These are phyloP conservation scores for Caenorhabditis zanzibari DNA, from an alignment of 2,888 invertebrate species.

Conservation along the genomic window DNA sequence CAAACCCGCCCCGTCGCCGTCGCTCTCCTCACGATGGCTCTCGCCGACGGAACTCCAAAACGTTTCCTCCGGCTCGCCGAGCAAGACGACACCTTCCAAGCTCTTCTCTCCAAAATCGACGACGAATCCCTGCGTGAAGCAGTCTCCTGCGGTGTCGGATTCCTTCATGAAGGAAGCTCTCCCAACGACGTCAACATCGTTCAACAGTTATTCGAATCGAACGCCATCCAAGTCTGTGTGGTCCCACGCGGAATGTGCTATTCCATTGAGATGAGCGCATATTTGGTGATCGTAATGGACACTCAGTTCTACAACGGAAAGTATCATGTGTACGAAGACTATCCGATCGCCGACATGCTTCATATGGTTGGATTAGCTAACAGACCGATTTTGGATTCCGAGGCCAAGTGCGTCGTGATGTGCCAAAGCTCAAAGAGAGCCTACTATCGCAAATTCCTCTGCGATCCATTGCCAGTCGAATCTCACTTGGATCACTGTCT, in stretches of 20 bases:
- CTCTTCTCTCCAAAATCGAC: constrained; percentile 88
- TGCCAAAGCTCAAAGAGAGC: constrained; percentile 98
- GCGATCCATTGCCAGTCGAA: constrained; percentile 97
- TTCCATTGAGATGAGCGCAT: constrained; percentile 92
- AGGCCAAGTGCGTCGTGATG: constrained; percentile 93
- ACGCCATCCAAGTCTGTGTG: constrained; percentile 93
- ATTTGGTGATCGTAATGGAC: constrained; percentile 97
- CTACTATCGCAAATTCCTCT: constrained; percentile 97
- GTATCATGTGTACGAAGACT: constrained; percentile 92
- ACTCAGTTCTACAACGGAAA: constrained; percentile 94
- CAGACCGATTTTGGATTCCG: constrained; percentile 93
- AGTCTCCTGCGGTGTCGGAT: constrained; percentile 95
- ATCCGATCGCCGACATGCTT: constrained; percentile 96
- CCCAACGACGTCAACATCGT: constrained; percentile 92
- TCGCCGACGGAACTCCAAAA: constrained; percentile 91
- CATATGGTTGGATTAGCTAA: constrained; percentile 99
- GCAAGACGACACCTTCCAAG: constrained; percentile 79
- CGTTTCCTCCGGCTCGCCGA: constrained; percentile 89
- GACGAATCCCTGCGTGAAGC: constrained; percentile 95
- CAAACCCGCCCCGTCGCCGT: constrained; percentile 90
- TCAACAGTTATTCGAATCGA: constrained; percentile 94
- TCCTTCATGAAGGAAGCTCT: constrained; percentile 95
- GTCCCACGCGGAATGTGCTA: constrained; percentile 94
- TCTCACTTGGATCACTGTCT: constrained; percentile 97
- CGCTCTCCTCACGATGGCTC: constrained; percentile 94